Base-by-base conservation (phyloP, 2,888 invertebrate species). In the Microctonus hyperodae region DNA sequence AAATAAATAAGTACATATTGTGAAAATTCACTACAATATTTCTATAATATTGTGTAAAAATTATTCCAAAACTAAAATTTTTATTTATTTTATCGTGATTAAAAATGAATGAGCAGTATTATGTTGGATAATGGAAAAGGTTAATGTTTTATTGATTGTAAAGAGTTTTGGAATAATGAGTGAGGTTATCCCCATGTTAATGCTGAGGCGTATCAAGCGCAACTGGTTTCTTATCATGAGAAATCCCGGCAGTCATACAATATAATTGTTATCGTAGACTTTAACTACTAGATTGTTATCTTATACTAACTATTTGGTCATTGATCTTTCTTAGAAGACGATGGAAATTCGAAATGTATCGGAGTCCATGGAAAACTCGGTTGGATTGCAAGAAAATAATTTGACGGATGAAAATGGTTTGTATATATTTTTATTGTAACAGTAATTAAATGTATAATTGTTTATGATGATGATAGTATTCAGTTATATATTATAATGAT, bases 301-400 rank as follows among this genome's bases (percentile, higher is more conserved):
- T 44, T 16, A 44, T 44, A 44, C 9, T 6, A 7, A 44, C 2
- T 44, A 44, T 9, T 44, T 16, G 16, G 44, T 44, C 44, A 44
- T 44, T 16, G 16, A 44, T 44, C 44, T 44, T 1, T 33, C 20
- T 9, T 10, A 33, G 20, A 22, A 56, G 16, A 33, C 33, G 22
- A 56, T 56, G 56, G 56, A 33, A 56, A 56, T 56, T 16, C 13
- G 22, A 56, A 23, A 56, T 56, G 20, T 28, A 33, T 33, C 20
- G 16, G 33, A 56, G 4, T 11, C 56, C 13, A 56, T 31, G 20
- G 11, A 56, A 20, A 31, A 33, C 13, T 56, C 56, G 16, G 22
- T 35, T 16, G 20, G 20, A 33, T 20, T 35, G 33, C 33, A 33
- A 33, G 33, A 33, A 16, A 33, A 33, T 11, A 31, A 16, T 20